Percentiles rank a stretch among this genome's conserved stretches.
phyloP scores from a whole-genome alignment of 2,113 vertebrate species.

The Cyprinodon variegatus region DNA sequence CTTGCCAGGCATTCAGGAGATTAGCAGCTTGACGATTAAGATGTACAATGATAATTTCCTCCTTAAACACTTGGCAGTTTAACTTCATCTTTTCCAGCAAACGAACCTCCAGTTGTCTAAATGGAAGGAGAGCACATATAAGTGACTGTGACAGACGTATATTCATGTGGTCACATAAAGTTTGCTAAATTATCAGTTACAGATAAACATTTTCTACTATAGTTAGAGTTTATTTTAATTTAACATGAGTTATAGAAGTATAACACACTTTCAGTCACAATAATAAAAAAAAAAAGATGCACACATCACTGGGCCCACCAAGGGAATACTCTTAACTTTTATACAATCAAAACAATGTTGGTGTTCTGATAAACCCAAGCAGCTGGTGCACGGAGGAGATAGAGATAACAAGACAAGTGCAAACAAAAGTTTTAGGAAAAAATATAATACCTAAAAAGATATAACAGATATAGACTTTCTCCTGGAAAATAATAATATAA shows the following conservation, averaged over 20 bases:
- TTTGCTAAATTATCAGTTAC: neutral
- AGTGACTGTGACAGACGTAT: conserved; percentile 6
- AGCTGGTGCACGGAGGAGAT: neutral
- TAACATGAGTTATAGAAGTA: neutral
- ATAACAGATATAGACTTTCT: neutral
- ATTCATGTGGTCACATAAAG: neutral
- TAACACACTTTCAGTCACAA: neutral
- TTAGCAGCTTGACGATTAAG: conserved; percentile 67
- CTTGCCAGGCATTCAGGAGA: conserved; percentile 65
- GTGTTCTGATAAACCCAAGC: neutral
- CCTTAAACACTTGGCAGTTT: conserved; percentile 79
- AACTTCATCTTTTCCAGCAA: conserved; percentile 76
- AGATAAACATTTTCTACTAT: neutral
- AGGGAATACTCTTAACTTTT: neutral
- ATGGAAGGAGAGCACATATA: conserved; percentile 12
- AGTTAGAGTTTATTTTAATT: neutral
- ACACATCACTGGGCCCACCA: neutral
- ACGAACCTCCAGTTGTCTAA: conserved; percentile 71
- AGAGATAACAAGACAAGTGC: neutral
- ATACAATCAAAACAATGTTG: neutral
- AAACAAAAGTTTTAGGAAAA: neutral
- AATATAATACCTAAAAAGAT: neutral
- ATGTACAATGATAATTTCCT: conserved; percentile 76
- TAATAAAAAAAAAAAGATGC: neutral
- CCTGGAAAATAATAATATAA: neutral